Evolutionary conservation across 30 jellyfish, hydroid and myxozoan genomes (phyloP).

Genomic region (Catostylus mosaicus): DNA sequence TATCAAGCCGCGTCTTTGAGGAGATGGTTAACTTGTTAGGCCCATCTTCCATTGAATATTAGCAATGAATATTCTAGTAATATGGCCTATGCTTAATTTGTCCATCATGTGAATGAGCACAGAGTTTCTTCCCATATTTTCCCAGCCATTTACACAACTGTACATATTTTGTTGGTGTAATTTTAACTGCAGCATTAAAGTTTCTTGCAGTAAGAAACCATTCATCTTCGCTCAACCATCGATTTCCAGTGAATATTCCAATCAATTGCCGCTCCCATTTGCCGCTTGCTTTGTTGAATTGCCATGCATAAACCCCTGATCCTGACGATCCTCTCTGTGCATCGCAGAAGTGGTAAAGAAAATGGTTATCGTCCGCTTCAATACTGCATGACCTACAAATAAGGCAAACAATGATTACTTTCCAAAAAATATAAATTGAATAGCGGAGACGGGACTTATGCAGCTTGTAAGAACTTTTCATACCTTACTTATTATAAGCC

Average conservation of each 20-base stretch:
- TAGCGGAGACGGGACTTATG: too few relatives aligned
- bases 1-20: too few relatives aligned
- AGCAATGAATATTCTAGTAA: background rate
- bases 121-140: conserved; percentile 76
- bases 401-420: background rate
- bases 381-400: conserved; percentile 88
- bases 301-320: conserved; percentile 99
- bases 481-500: too few relatives aligned
- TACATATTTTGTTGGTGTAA: conserved; percentile 83
- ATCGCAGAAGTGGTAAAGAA: conserved; percentile 94
- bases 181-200: conserved; percentile 96
- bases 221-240: conserved; percentile 96
- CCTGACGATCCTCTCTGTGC: conserved; percentile 98
- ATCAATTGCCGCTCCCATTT: conserved; percentile 89
- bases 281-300: conserved; percentile 52
- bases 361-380: conserved; percentile 89
- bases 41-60: too few relatives aligned
- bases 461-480: too few relatives aligned
- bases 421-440: too few relatives aligned
- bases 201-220: conserved; percentile 78
- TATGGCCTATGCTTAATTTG: conserved; percentile 19
- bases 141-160: conserved; percentile 98
- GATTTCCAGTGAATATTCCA: conserved; percentile 96
- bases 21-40: too few relatives aligned
- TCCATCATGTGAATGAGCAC: conserved; percentile 54